Evolutionary conservation across 2,113 vertebrate species (phyloP).

Genomic region (Bagarius yarrelli): DNA sequence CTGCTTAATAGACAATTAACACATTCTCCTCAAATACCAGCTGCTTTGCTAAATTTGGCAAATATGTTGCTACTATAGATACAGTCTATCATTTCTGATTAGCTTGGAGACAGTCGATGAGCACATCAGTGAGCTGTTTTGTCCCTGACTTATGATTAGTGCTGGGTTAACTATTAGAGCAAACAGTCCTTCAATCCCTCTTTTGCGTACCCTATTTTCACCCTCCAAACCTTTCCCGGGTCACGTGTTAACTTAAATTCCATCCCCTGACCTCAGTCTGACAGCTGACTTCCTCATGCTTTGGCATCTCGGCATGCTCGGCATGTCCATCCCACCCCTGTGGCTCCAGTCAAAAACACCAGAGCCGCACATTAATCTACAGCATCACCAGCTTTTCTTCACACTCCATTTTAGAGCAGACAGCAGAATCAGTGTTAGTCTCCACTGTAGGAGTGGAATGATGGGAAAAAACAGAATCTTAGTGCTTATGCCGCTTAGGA

Average conservation of each 20-base stretch:
- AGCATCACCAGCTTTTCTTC: conserved; percentile 52
- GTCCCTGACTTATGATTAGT: conserved; percentile 12
- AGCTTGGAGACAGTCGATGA: neutral
- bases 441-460: conserved; percentile 7
- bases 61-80: neutral
- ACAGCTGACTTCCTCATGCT: conserved; percentile 76
- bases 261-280: conserved; percentile 66
- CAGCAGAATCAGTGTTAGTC: conserved; percentile 1
- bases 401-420: conserved; percentile 44
- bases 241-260: conserved; percentile 64
- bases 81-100: neutral
- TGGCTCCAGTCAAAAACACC: conserved; percentile 48
- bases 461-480: neutral
- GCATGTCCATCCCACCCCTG: conserved; percentile 65
- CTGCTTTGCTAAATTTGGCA: neutral
- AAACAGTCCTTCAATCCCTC: conserved; percentile 32
- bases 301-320: conserved; percentile 59
- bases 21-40: neutral
- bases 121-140: conserved; percentile 7
- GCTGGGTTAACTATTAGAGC: conserved; percentile 42
- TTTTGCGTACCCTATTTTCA: conserved; percentile 7
- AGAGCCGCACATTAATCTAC: conserved; percentile 62
- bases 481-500: neutral
- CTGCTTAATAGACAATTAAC: neutral
- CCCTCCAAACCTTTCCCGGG: conserved; percentile 36